phyloP scores from a whole-genome alignment of 2,113 vertebrate genomes.

The Promerops cafer region DNA sequence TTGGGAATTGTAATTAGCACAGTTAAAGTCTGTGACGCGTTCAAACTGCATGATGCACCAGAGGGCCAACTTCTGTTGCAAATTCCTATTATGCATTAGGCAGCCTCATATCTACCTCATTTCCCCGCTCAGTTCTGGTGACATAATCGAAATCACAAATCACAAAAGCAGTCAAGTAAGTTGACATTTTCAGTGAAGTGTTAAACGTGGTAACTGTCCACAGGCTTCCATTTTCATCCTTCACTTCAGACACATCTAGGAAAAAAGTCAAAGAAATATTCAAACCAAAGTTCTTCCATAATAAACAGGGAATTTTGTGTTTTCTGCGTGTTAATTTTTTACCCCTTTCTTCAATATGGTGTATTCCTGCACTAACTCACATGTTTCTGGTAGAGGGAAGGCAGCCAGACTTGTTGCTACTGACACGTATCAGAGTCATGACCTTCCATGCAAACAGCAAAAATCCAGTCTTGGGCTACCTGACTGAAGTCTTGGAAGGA shows the following conservation, averaged over 20 bases:
- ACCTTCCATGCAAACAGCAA: not conserved
- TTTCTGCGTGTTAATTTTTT: not conserved
- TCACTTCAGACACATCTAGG: constrained; percentile 66
- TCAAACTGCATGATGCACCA: not conserved
- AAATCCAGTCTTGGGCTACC: not conserved
- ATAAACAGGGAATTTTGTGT: not conserved
- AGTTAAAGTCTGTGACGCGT: not conserved
- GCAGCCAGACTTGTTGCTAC: not conserved
- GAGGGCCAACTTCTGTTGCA: not conserved
- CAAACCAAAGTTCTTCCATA: not conserved
- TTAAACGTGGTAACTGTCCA: constrained; percentile 74
- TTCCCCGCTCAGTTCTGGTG: constrained; percentile 65
- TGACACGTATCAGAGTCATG: accelerated
- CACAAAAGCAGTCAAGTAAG: constrained; percentile 75
- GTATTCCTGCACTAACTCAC: not conserved
- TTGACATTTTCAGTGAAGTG: constrained; percentile 74
- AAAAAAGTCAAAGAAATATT: constrained; percentile 8
- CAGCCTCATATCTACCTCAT: constrained; percentile 65
- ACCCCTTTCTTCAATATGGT: not conserved
- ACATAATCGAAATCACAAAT: constrained; percentile 72
- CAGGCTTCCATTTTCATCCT: constrained; percentile 64
- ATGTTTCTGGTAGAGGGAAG: not conserved
- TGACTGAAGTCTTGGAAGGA: not conserved
- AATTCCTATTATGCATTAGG: not conserved
- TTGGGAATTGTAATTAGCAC: not conserved